Evolutionary conservation across 2,888 invertebrate species (phyloP).

Genomic region (Agriotes lineatus): DNA sequence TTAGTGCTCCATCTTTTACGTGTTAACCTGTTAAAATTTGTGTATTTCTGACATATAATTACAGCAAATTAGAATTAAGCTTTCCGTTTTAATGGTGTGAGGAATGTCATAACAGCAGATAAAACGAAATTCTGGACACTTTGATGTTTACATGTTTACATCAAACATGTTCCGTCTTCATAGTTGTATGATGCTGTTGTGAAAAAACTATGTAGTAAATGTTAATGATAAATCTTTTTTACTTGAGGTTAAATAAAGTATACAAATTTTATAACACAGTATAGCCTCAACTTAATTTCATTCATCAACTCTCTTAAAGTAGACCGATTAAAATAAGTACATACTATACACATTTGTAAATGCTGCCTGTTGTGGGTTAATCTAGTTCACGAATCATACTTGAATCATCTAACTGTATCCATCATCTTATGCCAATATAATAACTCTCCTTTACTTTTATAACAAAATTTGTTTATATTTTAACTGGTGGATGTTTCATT

Average conservation of each 20-base stretch:
- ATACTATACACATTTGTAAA: no score
- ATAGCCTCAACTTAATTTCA: conserved; percentile 8
- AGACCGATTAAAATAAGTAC: neutral
- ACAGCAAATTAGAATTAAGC: conserved; percentile 37
- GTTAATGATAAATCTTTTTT: conserved; percentile 43
- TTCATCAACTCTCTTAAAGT: no score
- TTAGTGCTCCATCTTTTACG: conserved; percentile 42
- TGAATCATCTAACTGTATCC: no score
- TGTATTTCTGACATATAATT: conserved; percentile 31
- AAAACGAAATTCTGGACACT: conserved; percentile 29
- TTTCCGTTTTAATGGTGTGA: conserved; percentile 31
- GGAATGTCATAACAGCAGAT: conserved; percentile 27
- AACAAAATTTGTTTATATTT: no score
- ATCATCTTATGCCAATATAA: no score
- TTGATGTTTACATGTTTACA: conserved; percentile 34
- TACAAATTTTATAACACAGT: conserved; percentile 36
- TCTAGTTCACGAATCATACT: no score
- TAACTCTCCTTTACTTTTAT: no score
- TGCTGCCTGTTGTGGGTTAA: no score
- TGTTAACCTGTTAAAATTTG: conserved; percentile 39
- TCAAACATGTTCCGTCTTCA: conserved; percentile 34
- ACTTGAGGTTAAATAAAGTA: conserved; percentile 42
- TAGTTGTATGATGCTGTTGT: conserved; percentile 43
- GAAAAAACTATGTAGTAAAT: conserved; percentile 40
- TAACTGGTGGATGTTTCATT: no score